phyloP scores from a whole-genome alignment of 2,113 vertebrate genomes.

The Mola mola region DNA sequence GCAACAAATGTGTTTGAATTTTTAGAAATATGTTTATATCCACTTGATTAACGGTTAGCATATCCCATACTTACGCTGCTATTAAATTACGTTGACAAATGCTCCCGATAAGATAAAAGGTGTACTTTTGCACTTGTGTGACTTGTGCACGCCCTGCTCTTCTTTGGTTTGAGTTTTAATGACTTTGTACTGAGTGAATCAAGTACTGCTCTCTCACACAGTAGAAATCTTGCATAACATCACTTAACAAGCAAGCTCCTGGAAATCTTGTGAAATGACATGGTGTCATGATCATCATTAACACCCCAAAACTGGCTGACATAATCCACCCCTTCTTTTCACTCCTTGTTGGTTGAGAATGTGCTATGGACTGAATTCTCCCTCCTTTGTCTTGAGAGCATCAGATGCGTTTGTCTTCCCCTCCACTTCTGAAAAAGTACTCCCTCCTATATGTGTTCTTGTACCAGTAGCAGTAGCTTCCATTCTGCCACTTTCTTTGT shows the following conservation, averaged over 20 bases:
- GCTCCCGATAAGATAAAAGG: background rate
- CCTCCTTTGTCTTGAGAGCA: slow-evolving; percentile 82
- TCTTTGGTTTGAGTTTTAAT: slow-evolving; percentile 35
- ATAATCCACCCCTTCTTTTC: slow-evolving; percentile 74
- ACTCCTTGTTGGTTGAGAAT: slow-evolving; percentile 71
- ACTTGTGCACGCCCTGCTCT: slow-evolving; percentile 57
- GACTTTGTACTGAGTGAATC: slow-evolving; percentile 24
- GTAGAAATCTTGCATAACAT: slow-evolving; percentile 21
- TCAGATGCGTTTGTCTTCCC: slow-evolving; percentile 74
- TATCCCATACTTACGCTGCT: background rate
- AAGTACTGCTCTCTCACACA: slow-evolving; percentile 2
- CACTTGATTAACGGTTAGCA: background rate
- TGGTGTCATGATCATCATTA: slow-evolving; percentile 48
- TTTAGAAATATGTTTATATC: no score
- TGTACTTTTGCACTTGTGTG: slow-evolving; percentile 29
- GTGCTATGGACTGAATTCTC: slow-evolving; percentile 82
- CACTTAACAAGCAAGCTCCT: slow-evolving; percentile 36
- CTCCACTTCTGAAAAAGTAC: slow-evolving; percentile 61
- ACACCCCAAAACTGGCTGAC: slow-evolving; percentile 43
- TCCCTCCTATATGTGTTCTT: slow-evolving; percentile 70
- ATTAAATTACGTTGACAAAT: background rate
- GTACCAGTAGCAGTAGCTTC: slow-evolving; percentile 77
- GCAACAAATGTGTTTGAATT: no score
- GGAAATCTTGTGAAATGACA: slow-evolving; percentile 32
- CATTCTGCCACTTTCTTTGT: slow-evolving; percentile 70